Evolutionary conservation across 2,797 vertebrate genomes (phyloP).

Genomic region (Spinibarbus caldwelli): DNA sequence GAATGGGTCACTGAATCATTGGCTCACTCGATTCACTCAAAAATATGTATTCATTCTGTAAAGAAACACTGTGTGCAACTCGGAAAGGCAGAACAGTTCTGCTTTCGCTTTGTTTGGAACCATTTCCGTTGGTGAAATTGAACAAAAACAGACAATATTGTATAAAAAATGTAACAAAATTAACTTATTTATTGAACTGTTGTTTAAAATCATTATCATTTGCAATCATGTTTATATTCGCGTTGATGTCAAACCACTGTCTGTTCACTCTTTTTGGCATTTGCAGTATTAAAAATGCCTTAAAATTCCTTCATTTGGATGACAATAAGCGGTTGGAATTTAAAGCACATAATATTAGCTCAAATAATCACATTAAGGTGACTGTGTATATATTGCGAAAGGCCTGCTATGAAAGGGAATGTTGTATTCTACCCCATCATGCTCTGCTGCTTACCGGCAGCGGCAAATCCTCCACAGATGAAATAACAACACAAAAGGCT

Average conservation of each 20-base stretch:
- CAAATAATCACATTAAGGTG: neutral
- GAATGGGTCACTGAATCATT: neutral
- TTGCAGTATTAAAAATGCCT: neutral
- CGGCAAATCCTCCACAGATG: slow-evolving; percentile 44
- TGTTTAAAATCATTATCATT: no score
- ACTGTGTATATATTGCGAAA: neutral
- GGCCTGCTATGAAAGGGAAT: slow-evolving; percentile 1
- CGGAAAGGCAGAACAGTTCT: no score
- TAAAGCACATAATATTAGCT: neutral
- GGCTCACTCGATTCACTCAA: neutral
- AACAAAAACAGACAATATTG: no score
- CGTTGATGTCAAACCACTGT: neutral
- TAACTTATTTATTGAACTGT: no score
- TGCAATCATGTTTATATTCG: no score
- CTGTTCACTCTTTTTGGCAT: neutral
- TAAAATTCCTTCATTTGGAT: neutral
- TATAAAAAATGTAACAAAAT: no score
- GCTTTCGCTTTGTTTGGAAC: no score
- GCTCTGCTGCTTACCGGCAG: slow-evolving; percentile 44
- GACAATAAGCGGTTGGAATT: neutral
- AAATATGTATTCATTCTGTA: no score
- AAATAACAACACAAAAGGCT: slow-evolving; percentile 10
- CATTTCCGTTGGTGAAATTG: no score
- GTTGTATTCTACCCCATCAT: slow-evolving; percentile 51
- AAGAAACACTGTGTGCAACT: no score